Conservation (phyloP, 2,113 vertebrate genomes). For the Bos indicus region DNA sequence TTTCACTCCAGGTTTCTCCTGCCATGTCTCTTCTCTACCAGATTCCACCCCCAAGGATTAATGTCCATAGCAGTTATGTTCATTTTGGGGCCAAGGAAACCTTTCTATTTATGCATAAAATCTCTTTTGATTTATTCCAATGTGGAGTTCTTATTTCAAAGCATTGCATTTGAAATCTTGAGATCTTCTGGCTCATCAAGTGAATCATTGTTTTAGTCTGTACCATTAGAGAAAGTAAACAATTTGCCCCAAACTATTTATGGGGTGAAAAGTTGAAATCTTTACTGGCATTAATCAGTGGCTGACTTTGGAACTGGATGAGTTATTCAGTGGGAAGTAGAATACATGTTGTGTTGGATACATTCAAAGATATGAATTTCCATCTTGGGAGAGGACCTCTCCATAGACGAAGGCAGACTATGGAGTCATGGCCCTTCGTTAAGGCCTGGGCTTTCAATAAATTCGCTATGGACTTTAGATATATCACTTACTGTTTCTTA, state of each 20-base stretch:
- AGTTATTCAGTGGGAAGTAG: not conserved
- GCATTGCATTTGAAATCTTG: not conserved
- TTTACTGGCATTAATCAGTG: not conserved
- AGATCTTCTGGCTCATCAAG: not conserved
- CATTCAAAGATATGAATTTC: not conserved
- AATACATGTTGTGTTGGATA: not conserved
- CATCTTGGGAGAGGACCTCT: not conserved
- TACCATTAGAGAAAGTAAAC: not conserved
- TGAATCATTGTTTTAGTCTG: constrained; percentile 13
- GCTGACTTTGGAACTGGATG: not conserved
- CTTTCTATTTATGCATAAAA: constrained; percentile 6
- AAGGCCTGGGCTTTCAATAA: not conserved
- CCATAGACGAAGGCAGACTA: not conserved
- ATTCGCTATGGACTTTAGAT: not conserved
- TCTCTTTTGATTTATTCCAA: constrained; percentile 32
- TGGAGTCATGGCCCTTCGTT: not conserved
- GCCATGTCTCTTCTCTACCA: not conserved
- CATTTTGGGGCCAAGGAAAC: not conserved
- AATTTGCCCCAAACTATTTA: not conserved
- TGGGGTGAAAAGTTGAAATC: not conserved
- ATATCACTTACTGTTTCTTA: not conserved
- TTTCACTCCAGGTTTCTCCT: not conserved
- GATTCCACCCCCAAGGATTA: not conserved
- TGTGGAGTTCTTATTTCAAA: constrained; percentile 13
- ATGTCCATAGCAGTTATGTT: constrained; percentile 3